These are phyloP conservation scores for Hypanus sabinus DNA, from an alignment of 2,113 vertebrate genomes.

Conservation along the genomic window DNA sequence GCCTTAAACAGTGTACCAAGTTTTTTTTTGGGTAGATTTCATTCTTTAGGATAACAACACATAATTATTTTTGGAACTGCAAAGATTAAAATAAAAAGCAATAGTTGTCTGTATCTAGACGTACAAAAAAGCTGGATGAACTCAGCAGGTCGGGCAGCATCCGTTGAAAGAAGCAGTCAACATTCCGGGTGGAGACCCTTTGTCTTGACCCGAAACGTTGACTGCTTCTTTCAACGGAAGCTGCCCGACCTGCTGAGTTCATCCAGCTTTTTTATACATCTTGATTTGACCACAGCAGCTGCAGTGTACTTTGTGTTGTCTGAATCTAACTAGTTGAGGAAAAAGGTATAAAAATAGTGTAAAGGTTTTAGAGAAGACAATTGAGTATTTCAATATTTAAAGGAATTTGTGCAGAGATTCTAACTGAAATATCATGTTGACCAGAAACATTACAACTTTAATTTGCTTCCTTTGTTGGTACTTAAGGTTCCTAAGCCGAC, in stretches of 20 bases:
- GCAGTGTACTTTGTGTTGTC: no score
- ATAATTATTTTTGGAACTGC: neutral
- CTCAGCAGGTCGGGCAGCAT: no score
- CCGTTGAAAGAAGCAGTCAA: no score
- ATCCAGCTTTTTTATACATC: no score
- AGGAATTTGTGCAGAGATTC: neutral
- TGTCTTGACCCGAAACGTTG: no score
- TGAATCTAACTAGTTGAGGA: neutral
- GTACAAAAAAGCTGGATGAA: no score
- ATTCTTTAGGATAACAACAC: neutral
- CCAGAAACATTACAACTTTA: no score
- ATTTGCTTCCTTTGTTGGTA: neutral
- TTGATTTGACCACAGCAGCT: no score
- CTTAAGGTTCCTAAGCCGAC: constrained; percentile 87
- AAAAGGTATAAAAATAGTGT: neutral
- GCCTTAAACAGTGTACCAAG: no score
- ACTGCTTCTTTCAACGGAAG: no score
- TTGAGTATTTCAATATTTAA: neutral
- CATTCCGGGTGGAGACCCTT: no score
- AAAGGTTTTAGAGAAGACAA: neutral
- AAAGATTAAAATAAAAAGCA: neutral
- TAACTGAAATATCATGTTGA: neutral
- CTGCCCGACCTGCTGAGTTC: no score
- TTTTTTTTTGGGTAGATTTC: neutral
- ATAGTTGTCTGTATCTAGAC: neutral